These are phyloP conservation scores for Xenopus laevis DNA, from an alignment of 2,113 vertebrate genomes.

Conservation along the genomic window DNA sequence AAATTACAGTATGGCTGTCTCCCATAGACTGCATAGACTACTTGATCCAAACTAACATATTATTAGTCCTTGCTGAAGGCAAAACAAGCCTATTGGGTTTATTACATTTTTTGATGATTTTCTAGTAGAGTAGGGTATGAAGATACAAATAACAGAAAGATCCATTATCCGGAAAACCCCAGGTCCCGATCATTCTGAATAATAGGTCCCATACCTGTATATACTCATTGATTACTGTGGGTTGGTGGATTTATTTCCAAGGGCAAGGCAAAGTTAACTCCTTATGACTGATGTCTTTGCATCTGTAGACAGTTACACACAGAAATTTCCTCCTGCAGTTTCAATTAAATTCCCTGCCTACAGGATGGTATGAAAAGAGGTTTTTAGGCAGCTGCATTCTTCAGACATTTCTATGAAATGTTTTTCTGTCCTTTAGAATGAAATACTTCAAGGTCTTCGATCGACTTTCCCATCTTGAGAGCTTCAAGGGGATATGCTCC, in stretches of 20 bases:
- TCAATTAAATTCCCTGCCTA: slow-evolving; percentile 19
- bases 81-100: too few species aligned
- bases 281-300: slow-evolving; percentile 12
- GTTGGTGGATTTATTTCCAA: slow-evolving; percentile 13
- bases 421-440: slow-evolving; percentile 8
- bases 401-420: slow-evolving; percentile 21
- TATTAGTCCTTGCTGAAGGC: too few species aligned
- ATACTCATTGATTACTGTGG: neutral
- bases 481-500: slow-evolving; percentile 31
- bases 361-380: slow-evolving; percentile 9
- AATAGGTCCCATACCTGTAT: too few species aligned
- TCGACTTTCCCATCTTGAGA: slow-evolving; percentile 16
- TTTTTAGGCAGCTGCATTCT: slow-evolving; percentile 11
- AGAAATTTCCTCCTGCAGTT: slow-evolving; percentile 4
- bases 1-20: too few species aligned
- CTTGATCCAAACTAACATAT: too few species aligned
- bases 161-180: too few species aligned
- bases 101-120: too few species aligned
- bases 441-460: slow-evolving; percentile 38
- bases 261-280: slow-evolving; percentile 36
- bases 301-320: slow-evolving; percentile 21
- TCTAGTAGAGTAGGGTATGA: too few species aligned
- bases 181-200: too few species aligned
- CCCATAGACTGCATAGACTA: too few species aligned
- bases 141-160: too few species aligned